Percentiles rank a stretch among this genome's conserved stretches.
phyloP scores from a whole-genome alignment of 1,140 invertebrate genomes.

The Anoplolepis gracilipes region DNA sequence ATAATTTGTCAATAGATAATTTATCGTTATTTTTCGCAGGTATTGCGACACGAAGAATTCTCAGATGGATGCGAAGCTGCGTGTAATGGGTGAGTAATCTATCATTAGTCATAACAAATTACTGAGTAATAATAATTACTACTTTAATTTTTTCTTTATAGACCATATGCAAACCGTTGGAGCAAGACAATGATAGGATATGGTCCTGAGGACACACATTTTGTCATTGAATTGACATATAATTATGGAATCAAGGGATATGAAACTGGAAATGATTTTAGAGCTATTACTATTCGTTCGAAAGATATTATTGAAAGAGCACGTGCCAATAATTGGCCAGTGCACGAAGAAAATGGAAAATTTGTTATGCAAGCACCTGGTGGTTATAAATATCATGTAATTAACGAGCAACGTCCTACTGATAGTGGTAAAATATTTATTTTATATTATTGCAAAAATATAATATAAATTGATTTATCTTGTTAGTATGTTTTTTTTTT shows the following conservation, averaged over 20 bases:
- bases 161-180: slow-evolving; percentile 98
- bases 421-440: slow-evolving; percentile 86
- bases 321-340: slow-evolving; percentile 88
- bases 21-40: slow-evolving; percentile 85
- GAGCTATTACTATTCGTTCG: slow-evolving; percentile 94
- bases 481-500: slow-evolving; percentile 39
- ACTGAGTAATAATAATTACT: neutral
- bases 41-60: slow-evolving; percentile 98
- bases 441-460: slow-evolving; percentile 52
- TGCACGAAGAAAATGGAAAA: slow-evolving; percentile 87
- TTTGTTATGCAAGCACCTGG: slow-evolving; percentile 92
- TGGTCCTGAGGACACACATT: slow-evolving; percentile 97
- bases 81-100: slow-evolving; percentile 95
- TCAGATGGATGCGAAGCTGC: slow-evolving; percentile 97
- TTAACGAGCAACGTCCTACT: slow-evolving; percentile 89
- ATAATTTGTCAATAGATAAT: slow-evolving; percentile 23
- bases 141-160: slow-evolving; percentile 79
- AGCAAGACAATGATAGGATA: slow-evolving; percentile 99
- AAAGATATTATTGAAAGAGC: slow-evolving; percentile 92
- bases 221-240: slow-evolving; percentile 98
- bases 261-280: slow-evolving; percentile 95
- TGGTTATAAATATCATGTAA: slow-evolving; percentile 95
- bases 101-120: slow-evolving; percentile 45
- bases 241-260: slow-evolving; percentile 97
- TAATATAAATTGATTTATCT: slow-evolving; percentile 17